A percentile compares a stretch with the other conserved stretches of the same genome.
phyloP scores from a whole-genome alignment of 2,888 invertebrate species.

The Pristionchus fissidentatus region DNA sequence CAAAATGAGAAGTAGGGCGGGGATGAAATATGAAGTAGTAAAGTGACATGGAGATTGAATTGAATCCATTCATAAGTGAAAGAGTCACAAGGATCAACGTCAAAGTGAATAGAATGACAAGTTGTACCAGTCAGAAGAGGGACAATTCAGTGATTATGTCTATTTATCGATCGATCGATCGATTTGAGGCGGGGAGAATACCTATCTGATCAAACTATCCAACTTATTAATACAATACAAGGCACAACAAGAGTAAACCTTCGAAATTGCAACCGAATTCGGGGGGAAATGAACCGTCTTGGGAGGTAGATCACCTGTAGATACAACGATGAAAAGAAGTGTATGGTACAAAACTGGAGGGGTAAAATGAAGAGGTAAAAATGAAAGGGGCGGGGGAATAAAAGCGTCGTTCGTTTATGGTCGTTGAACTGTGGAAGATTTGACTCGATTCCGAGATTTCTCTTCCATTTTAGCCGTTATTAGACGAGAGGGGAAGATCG shows the following conservation, averaged over 20 bases:
- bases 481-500: slow-evolving; percentile 51
- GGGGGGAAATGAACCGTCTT: not conserved
- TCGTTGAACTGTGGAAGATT: slow-evolving; percentile 11
- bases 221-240: slow-evolving; percentile 33
- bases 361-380: not conserved
- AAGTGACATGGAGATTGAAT: slow-evolving; percentile 33
- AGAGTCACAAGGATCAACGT: slow-evolving; percentile 39
- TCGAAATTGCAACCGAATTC: slow-evolving; percentile 28
- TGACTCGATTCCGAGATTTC: slow-evolving; percentile 10
- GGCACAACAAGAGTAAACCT: slow-evolving; percentile 24
- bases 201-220: slow-evolving; percentile 12
- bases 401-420: slow-evolving; percentile 21
- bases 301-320: slow-evolving; percentile 30
- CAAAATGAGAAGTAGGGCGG: slow-evolving; percentile 1
- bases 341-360: slow-evolving; percentile 9
- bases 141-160: slow-evolving; percentile 25
- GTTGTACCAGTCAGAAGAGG: slow-evolving; percentile 20
- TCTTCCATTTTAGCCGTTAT: slow-evolving; percentile 45
- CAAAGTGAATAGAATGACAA: slow-evolving; percentile 36
- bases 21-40: slow-evolving; percentile 12
- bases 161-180: not conserved
- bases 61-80: slow-evolving; percentile 39
- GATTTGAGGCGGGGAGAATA: slow-evolving; percentile 6
- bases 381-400: not conserved
- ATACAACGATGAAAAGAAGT: not conserved